Base-by-base conservation (phyloP, 1,140 invertebrate genomes). In the Pseudomyrmex flavicornis region DNA sequence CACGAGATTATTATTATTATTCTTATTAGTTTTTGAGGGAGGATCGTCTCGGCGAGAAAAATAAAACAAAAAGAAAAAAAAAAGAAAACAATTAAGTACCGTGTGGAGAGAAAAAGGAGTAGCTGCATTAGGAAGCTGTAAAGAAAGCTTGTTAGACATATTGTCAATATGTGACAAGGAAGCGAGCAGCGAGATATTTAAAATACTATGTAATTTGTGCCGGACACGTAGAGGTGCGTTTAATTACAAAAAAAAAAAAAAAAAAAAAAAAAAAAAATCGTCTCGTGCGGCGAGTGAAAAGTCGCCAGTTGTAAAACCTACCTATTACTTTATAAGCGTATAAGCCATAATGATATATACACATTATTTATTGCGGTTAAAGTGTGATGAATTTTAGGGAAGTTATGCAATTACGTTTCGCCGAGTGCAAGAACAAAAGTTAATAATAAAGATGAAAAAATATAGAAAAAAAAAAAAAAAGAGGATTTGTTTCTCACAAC, bases 381-480 rank as follows among this genome's bases (percentile, higher is more conserved):
- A 88, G 86, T 87, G 85, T 88, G 86, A 80, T 88, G 83, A 88
- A 88, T 88, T 88, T 87, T 88, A 88, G 86, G 83, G 77, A 88
- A 72, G 86, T 87, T 87, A 80, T 70, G 86, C 73, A 80, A 87
- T 87, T 88, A 87, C 83, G 85, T 88, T 88, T 87, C 85, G 83
- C 83, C 76, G 66, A 72, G 76, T 72, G 66, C 76, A 79, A 80
- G 65, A 35, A 68, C 44, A 68, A 76, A 20, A 70, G n/a, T n/a
- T n/a, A n/a, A n/a, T n/a, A n/a, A n/a, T n/a, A n/a, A n/a, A n/a
- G n/a, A n/a, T n/a, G n/a, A n/a, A n/a, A n/a, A n/a, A n/a, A n/a
- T n/a, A n/a, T n/a, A n/a, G n/a, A n/a, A n/a, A n/a, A n/a, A n/a
- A n/a, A n/a, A n/a, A n/a, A 75, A 44, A 86, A 83, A 62, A 68